Evolutionary conservation across 2,888 invertebrate species (phyloP).

Genomic region (Tiliacea citrago): DNA sequence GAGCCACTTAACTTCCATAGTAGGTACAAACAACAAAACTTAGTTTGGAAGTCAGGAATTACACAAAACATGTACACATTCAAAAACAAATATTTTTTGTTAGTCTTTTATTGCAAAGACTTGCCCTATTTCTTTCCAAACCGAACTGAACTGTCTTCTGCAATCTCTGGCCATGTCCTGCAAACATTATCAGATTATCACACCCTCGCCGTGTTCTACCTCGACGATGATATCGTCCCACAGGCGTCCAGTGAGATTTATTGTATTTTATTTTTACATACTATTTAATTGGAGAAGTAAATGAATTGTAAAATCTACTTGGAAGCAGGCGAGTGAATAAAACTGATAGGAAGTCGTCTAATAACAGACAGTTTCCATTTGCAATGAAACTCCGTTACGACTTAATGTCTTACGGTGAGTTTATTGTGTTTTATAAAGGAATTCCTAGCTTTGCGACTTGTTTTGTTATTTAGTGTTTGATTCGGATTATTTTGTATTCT

Average conservation of each 20-base stretch:
- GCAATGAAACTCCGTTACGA: constrained; percentile 39
- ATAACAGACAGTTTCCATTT: constrained; percentile 41
- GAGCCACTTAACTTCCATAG: background rate
- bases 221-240: too few relatives aligned
- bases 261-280: background rate
- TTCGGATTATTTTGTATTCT: background rate
- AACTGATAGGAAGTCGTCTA: constrained; percentile 9
- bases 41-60: background rate
- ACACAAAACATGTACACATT: background rate
- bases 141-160: too few relatives aligned
- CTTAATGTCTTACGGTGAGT: constrained; percentile 15
- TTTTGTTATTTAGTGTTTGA: constrained; percentile 1
- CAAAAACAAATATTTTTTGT: too few relatives aligned
- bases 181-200: too few relatives aligned
- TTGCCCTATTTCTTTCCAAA: too few relatives aligned
- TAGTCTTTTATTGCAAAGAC: too few relatives aligned
- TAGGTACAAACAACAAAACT: background rate
- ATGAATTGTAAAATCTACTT: constrained; percentile 2
- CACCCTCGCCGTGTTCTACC: too few relatives aligned
- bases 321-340: constrained; percentile 7
- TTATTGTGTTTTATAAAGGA: constrained; percentile 21
- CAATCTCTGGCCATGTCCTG: too few relatives aligned
- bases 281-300: background rate
- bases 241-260: background rate
- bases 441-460: constrained; percentile 8